Percentiles rank a stretch among this genome's conserved stretches.
These are phyloP conservation scores for Geophilus truncorum DNA, from an alignment of 2,888 invertebrate genomes.

Conservation along the genomic window DNA sequence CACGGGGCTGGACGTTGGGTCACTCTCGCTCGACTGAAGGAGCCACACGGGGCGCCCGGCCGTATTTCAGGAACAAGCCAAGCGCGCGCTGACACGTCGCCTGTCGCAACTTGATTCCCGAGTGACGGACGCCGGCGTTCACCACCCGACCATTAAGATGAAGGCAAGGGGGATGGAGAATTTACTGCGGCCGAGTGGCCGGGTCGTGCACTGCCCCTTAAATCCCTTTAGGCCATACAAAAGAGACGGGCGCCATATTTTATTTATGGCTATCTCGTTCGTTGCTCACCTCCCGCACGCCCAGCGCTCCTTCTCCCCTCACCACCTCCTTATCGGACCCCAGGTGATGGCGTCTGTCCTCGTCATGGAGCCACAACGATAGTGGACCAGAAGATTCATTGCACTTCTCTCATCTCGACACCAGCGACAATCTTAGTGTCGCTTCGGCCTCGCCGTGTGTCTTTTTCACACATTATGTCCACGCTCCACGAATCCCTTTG, in stretches of 20 bases:
- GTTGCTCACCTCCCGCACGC: background rate
- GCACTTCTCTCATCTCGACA: background rate
- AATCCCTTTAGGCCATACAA: conserved; percentile 16
- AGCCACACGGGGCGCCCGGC: conserved; percentile 20
- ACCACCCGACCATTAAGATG: conserved; percentile 20
- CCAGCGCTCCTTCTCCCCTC: background rate
- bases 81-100: conserved; percentile 20
- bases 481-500: too few relatives aligned
- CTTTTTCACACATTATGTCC: background rate
- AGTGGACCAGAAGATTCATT: background rate
- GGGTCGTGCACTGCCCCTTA: conserved; percentile 12
- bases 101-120: conserved; percentile 20
- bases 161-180: conserved; percentile 1
- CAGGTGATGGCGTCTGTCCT: conserved; percentile 15
- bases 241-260: conserved; percentile 20
- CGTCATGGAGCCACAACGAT: background rate
- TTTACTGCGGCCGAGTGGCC: conserved; percentile 20
- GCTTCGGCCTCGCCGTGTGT: background rate
- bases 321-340: background rate
- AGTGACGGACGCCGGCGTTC: conserved; percentile 20
- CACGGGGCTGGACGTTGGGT: background rate
- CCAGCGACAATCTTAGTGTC: background rate
- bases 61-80: conserved; percentile 16
- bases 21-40: conserved; percentile 16
- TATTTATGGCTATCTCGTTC: conserved; percentile 13